These are phyloP conservation scores for Perodicticus potto DNA, from an alignment of 2,797 vertebrate species.

Conservation along the genomic window DNA sequence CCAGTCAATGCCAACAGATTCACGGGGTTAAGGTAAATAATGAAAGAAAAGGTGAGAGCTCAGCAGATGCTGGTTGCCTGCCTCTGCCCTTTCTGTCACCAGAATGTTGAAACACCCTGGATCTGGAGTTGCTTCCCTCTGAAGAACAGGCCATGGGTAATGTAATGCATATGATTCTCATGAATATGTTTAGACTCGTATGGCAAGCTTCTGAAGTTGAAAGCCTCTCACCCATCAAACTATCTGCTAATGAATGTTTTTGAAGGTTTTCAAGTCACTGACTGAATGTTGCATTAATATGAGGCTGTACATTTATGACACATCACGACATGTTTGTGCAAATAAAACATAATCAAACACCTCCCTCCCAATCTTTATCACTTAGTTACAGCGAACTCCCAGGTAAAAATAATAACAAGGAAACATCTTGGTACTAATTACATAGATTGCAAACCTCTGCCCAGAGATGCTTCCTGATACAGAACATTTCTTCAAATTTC, in stretches of 20 bases:
- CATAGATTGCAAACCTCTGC: not conserved
- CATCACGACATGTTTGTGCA: not conserved
- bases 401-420: not conserved
- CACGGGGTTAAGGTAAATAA: not conserved
- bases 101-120: not conserved
- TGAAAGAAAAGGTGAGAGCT: not conserved
- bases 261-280: slow-evolving; percentile 45
- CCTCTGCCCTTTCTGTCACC: not conserved
- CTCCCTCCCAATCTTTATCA: not conserved
- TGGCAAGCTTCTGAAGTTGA: not conserved
- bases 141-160: not conserved
- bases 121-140: not conserved
- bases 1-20: not conserved
- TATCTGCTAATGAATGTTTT: slow-evolving; percentile 52
- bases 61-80: not conserved
- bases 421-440: slow-evolving; percentile 7
- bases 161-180: not conserved
- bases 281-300: not conserved
- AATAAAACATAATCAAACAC: not conserved
- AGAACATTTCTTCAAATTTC: slow-evolving; percentile 5
- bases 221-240: not conserved
- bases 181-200: not conserved
- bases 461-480: not conserved
- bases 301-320: not conserved
- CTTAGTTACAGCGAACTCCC: not conserved